These are phyloP conservation scores for Phalacrocorax carbo DNA, from an alignment of 2,113 vertebrate species.

Conservation along the genomic window DNA sequence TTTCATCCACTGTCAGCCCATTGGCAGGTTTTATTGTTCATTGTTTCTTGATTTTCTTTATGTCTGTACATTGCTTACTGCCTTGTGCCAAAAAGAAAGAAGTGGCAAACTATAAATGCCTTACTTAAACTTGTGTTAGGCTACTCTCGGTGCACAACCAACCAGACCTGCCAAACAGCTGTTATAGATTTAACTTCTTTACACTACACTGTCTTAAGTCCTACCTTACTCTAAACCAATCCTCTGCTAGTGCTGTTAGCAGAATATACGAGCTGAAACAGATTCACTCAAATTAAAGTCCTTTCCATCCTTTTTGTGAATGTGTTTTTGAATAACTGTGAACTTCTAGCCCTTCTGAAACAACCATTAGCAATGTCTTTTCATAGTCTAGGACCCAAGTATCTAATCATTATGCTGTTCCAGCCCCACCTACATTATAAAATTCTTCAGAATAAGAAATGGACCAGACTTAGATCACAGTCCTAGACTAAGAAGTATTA, in stretches of 20 bases:
- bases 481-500: background rate
- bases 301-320: background rate
- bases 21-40: background rate
- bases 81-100: background rate
- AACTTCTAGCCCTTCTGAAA: background rate
- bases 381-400: fast-evolving
- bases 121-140: background rate
- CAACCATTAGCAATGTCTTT: background rate
- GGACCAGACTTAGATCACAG: background rate
- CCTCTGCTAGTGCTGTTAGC: background rate
- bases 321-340: background rate
- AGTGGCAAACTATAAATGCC: background rate
- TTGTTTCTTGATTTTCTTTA: background rate
- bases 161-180: background rate
- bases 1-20: background rate
- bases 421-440: background rate
- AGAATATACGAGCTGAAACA: background rate
- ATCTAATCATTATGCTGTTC: background rate
- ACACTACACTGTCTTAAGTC: background rate
- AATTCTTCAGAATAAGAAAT: background rate
- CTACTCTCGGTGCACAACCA: background rate
- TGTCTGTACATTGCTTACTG: background rate
- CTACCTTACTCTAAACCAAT: background rate
- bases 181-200: background rate
- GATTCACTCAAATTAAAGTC: background rate